phyloP scores from a whole-genome alignment of 2,797 vertebrate genomes.

The Distichodus sexfasciatus region DNA sequence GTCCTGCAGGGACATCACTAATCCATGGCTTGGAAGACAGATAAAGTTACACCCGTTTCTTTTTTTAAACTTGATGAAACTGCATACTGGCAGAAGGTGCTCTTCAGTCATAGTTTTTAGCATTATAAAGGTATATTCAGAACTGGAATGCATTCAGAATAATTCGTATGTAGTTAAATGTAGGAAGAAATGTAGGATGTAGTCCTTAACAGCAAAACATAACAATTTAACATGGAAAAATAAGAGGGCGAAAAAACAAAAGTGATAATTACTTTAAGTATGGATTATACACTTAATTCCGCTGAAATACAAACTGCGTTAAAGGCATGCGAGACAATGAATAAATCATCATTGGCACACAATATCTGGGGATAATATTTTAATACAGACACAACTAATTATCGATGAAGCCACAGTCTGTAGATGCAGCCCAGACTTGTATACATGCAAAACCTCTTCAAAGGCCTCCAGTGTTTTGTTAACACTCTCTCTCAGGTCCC shows the following conservation, averaged over 20 bases:
- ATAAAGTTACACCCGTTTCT: conserved; percentile 41
- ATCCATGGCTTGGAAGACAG: conserved; percentile 43
- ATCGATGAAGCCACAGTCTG: conserved; percentile 71
- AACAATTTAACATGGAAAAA: too few relatives aligned
- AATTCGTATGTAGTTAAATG: background rate
- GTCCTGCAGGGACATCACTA: conserved; percentile 32
- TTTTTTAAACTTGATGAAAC: conserved; percentile 39
- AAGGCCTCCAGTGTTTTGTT: conserved; percentile 83
- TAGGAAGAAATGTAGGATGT: too few relatives aligned
- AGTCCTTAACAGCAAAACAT: too few relatives aligned
- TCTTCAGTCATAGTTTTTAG: conserved; percentile 25
- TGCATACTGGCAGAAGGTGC: conserved; percentile 43
- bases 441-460: conserved; percentile 83
- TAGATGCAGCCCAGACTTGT: conserved; percentile 85
- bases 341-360: background rate
- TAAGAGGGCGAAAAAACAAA: too few relatives aligned
- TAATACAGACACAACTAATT: conserved; percentile 71
- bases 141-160: background rate
- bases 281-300: too few relatives aligned
- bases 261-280: too few relatives aligned
- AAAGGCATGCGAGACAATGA: conserved; percentile 20
- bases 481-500: conserved; percentile 80
- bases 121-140: conserved; percentile 2
- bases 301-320: background rate
- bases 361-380: conserved; percentile 9